Percentiles rank a stretch among this genome's conserved stretches.
phyloP scores from a whole-genome alignment of 92 coral and sea anemone genomes.

The Blastomussa wellsi region DNA sequence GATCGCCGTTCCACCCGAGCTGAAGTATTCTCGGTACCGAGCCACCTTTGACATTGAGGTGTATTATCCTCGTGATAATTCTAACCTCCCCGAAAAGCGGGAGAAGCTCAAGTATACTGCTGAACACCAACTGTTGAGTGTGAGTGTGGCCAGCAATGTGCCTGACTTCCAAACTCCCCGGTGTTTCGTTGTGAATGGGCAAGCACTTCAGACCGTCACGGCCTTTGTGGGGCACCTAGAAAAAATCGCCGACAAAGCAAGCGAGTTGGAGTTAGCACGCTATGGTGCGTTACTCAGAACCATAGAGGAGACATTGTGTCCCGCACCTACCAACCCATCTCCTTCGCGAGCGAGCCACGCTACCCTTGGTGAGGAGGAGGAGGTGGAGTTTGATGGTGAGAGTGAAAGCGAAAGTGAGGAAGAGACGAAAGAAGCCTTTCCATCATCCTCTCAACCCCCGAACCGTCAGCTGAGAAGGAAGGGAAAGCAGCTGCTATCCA shows the following conservation, averaged over 20 bases:
- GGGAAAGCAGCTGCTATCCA: background rate
- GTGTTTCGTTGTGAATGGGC: constrained; percentile 22
- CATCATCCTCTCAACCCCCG: background rate
- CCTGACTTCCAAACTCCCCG: constrained; percentile 28
- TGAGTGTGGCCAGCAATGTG: constrained; percentile 29
- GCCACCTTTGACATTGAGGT: too few species aligned
- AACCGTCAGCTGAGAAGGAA: background rate
- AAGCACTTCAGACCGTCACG: background rate
- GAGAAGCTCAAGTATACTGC: background rate
- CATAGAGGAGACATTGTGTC: background rate
- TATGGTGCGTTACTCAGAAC: background rate
- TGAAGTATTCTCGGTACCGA: too few species aligned
- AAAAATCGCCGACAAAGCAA: background rate
- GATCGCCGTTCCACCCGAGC: too few species aligned
- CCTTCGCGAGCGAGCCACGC: background rate
- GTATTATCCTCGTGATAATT: too few species aligned
- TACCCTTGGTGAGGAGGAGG: too few species aligned
- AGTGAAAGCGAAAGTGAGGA: constrained; percentile 32
- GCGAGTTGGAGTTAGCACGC: background rate
- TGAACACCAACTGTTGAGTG: constrained; percentile 8
- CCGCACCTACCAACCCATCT: too few species aligned
- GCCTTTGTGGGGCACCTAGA: constrained; percentile 14
- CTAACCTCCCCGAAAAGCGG: too few species aligned
- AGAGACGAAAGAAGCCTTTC: constrained; percentile 8
- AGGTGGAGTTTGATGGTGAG: background rate